Percentiles rank a stretch among this genome's conserved stretches.
Conservation (phyloP, 1,140 invertebrate genomes). For the Caligus rogercresseyi region DNA sequence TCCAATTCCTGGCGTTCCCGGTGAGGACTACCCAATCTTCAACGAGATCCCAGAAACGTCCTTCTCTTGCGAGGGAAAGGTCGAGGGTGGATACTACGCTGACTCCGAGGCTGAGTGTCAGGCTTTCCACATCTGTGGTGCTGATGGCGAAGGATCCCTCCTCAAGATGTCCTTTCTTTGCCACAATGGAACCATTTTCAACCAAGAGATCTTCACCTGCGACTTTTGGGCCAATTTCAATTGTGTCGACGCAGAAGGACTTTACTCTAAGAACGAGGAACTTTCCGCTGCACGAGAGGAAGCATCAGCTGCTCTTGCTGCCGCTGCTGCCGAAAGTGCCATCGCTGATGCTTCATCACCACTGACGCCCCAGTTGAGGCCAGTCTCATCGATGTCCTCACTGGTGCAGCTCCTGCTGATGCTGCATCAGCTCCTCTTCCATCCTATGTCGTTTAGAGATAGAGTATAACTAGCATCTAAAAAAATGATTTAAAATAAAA, state of each 20-base stretch:
- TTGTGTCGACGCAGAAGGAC: slow-evolving; percentile 35
- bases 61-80: slow-evolving; percentile 21
- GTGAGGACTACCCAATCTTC: slow-evolving; percentile 22
- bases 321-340: no score
- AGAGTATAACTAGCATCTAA: no score
- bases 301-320: background rate
- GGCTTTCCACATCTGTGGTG: slow-evolving; percentile 28
- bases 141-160: slow-evolving; percentile 22
- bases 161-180: slow-evolving; percentile 47
- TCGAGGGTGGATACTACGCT: background rate
- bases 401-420: no score
- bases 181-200: slow-evolving; percentile 70
- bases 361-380: no score
- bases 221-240: slow-evolving; percentile 87
- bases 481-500: no score
- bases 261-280: slow-evolving; percentile 32
- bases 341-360: no score
- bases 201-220: slow-evolving; percentile 64
- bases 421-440: no score
- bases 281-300: slow-evolving; percentile 21
- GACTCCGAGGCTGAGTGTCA: slow-evolving; percentile 22
- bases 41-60: slow-evolving; percentile 35
- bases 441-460: no score
- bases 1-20: slow-evolving; percentile 21
- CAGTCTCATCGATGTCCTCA: no score